Conservation (phyloP, 2,797 vertebrate genomes). For the Cyprinodon diabolis region DNA sequence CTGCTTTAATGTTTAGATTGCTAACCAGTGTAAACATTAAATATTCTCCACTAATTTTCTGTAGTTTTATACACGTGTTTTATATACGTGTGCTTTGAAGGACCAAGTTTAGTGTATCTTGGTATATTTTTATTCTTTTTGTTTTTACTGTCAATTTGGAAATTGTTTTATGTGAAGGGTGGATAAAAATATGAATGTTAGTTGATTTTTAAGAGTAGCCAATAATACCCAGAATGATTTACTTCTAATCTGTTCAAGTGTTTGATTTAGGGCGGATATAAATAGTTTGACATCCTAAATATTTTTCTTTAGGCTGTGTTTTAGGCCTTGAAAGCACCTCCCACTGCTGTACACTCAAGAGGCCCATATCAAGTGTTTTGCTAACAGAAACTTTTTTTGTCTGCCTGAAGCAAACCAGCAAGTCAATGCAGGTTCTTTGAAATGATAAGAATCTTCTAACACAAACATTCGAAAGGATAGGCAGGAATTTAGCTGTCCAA, state of each 20-base stretch:
- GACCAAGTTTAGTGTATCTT: not conserved
- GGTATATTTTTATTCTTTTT: no score
- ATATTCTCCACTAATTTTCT: no score
- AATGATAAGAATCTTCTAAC: conserved; percentile 65
- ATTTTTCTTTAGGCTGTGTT: conserved; percentile 16
- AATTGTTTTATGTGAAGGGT: no score
- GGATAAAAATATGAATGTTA: no score
- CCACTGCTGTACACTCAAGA: conserved; percentile 14
- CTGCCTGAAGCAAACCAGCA: conserved; percentile 61
- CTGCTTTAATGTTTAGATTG: not conserved
- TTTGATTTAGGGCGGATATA: not conserved
- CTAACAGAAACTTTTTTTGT: conserved; percentile 59
- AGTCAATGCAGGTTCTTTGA: conserved; percentile 70
- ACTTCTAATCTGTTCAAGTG: not conserved
- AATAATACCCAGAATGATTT: no score
- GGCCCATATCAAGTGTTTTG: conserved; percentile 25
- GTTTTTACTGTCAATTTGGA: no score
- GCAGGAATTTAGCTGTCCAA: conserved; percentile 32
- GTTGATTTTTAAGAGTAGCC: no score
- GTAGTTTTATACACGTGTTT: not conserved
- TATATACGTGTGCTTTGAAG: not conserved
- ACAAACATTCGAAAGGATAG: conserved; percentile 13
- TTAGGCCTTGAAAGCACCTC: conserved; percentile 26
- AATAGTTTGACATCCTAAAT: not conserved
- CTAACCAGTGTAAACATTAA: not conserved